A percentile compares a stretch with the other conserved stretches of the same genome.
phyloP scores from a whole-genome alignment of 2,888 invertebrate genomes.

The Onthophagus sagittarius region DNA sequence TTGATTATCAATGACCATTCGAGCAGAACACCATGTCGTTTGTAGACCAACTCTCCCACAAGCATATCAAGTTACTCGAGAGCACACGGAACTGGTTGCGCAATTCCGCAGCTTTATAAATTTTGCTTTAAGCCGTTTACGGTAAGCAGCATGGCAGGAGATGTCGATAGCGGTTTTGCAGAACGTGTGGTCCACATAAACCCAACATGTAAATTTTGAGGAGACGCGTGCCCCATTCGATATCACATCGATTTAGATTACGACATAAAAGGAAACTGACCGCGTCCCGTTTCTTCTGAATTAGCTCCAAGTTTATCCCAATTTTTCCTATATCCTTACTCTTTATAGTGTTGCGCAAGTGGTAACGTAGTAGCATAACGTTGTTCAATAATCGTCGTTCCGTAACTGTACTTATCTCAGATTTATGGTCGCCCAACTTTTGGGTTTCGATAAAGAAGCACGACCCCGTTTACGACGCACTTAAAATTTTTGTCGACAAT shows the following conservation, averaged over 20 bases:
- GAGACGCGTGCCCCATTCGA: background rate
- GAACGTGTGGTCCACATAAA: background rate
- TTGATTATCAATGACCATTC: background rate
- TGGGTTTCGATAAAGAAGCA: background rate
- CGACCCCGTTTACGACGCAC: background rate
- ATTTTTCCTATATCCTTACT: background rate
- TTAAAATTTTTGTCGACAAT: background rate
- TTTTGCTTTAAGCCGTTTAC: background rate
- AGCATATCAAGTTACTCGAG: background rate
- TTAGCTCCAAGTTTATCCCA: background rate
- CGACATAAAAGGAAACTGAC: background rate
- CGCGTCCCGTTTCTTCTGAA: background rate
- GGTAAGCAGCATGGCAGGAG: background rate
- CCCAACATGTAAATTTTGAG: background rate
- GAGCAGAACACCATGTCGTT: background rate
- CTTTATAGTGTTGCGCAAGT: background rate
- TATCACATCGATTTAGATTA: background rate
- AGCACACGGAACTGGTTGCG: background rate
- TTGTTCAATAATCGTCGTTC: background rate
- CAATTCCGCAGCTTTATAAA: background rate
- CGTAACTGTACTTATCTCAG: background rate
- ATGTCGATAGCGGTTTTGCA: background rate
- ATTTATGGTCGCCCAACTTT: background rate
- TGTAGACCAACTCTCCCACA: background rate
- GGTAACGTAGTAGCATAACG: background rate